Base-by-base conservation (phyloP, 2,113 vertebrate species). In the Coregonus clupeaformis region DNA sequence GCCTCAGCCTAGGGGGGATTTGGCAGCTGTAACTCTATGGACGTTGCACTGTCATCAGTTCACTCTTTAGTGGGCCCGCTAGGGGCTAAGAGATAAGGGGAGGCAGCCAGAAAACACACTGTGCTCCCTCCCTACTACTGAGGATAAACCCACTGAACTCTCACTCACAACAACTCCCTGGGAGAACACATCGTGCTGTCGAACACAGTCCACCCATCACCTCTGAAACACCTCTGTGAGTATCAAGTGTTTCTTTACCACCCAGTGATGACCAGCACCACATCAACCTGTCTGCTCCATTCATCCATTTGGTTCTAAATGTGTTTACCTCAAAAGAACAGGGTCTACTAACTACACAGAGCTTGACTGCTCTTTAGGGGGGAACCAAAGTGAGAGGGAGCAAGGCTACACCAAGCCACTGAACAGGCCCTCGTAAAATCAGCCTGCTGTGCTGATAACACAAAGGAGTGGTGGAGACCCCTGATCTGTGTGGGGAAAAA, bases 1-100 rank as follows among this genome's bases (percentile, higher is more conserved):
- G 73, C 66, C 30, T 78, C 79, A 76, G 84, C 82, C 82, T 79
- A 13, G 78, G 80, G 87, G 67, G 82, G 80, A 83, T 87, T 87
- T 90, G 81, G 84, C 85, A 81, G 79, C 69, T 64, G 76, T 72
- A 75, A 60, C 76, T 42, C 36, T 80, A 81, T 76, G 80, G 85
- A 82, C 85, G 80, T 82, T 87, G 81, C 82, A 78, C 81, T 77
- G 49, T 52, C 16, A 78, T 74, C 82, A 86, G 83, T 69, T 57
- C 68, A 85, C 78, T 84, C 24, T 12, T 62, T 25, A 72, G 27
- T 14, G 45, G 30, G 30, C 73, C 47, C 60, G 22, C 80, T 64
- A 78, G 45, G 65, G 75, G 78, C 27, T 81, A 78, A 76, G 62
- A 27, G 25, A 22, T 32, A 47, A 45, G n/a, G 1, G 9, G 14